Evolutionary conservation across 2,113 vertebrate genomes (phyloP).

Genomic region (Pavo muticus): DNA sequence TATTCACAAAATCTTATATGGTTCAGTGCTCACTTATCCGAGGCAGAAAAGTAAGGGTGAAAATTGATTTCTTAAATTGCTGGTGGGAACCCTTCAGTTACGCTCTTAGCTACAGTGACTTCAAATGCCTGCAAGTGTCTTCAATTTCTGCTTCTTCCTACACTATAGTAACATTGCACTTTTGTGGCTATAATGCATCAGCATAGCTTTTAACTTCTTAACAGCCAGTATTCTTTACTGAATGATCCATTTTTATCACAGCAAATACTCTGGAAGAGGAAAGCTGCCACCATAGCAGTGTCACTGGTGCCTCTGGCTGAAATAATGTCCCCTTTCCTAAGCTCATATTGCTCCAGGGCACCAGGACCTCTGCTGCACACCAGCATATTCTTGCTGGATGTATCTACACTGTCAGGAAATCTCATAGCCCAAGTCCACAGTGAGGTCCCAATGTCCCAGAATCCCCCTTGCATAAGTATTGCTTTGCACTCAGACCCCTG

Average conservation of each 20-base stretch:
- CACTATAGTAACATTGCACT: background rate
- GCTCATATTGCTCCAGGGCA: background rate
- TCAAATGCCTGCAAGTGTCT: background rate
- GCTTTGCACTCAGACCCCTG: background rate
- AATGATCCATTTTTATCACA: background rate
- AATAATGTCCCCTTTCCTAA: background rate
- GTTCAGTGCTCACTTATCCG: background rate
- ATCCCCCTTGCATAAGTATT: background rate
- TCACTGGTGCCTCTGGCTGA: background rate
- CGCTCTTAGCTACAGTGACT: background rate
- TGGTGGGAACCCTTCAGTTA: background rate
- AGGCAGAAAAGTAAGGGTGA: background rate
- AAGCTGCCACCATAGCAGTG: background rate
- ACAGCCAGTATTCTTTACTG: background rate
- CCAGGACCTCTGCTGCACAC: background rate
- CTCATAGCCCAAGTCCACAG: background rate
- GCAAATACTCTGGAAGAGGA: background rate
- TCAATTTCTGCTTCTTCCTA: background rate
- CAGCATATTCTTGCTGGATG: background rate
- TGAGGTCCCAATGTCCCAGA: background rate
- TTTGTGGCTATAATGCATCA: background rate
- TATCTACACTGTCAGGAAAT: background rate
- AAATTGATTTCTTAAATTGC: background rate
- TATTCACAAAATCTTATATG: background rate
- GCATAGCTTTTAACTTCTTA: background rate